These are phyloP conservation scores for Salvelinus namaycush DNA, from an alignment of 2,113 vertebrate genomes.

Conservation along the genomic window DNA sequence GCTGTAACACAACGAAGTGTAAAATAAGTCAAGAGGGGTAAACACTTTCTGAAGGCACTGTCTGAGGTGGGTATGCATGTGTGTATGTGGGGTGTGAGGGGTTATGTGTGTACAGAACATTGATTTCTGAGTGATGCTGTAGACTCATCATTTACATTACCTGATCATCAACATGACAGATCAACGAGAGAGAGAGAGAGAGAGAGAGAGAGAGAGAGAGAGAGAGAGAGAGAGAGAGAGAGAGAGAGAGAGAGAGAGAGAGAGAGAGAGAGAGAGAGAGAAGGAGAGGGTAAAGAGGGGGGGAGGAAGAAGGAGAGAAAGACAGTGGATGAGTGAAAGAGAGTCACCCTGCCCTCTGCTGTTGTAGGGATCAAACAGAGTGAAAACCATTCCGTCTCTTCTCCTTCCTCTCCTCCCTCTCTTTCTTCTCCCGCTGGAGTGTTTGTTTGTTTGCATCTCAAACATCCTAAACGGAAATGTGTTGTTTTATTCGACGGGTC, in stretches of 20 bases:
- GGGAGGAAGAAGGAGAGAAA: constrained; percentile 41
- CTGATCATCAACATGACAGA: too few relatives aligned
- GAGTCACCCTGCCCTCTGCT: constrained; percentile 21
- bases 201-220: not conserved
- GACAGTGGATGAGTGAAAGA: not conserved
- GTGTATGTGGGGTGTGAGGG: not conserved
- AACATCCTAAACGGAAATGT: constrained; percentile 64
- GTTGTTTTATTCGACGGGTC: constrained; percentile 62
- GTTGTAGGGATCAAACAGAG: constrained; percentile 18
- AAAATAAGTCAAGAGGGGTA: too few relatives aligned
- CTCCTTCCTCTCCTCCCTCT: constrained; percentile 7
- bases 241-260: constrained; percentile 15
- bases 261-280: constrained; percentile 29
- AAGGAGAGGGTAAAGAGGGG: constrained; percentile 14
- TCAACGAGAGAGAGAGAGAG: constrained; percentile 7
- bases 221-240: constrained; percentile 9
- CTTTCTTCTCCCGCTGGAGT: constrained; percentile 44
- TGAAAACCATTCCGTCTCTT: not conserved
- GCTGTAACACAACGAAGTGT: too few relatives aligned
- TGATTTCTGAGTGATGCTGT: too few relatives aligned
- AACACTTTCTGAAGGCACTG: too few relatives aligned
- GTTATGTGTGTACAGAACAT: too few relatives aligned
- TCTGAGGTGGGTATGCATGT: not conserved
- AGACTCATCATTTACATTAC: too few relatives aligned
- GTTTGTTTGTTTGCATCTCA: constrained; percentile 71